A percentile compares a stretch with the other conserved stretches of the same genome.
Conservation (phyloP, 1,140 invertebrate species). For the Pogonomyrmex californicus region DNA sequence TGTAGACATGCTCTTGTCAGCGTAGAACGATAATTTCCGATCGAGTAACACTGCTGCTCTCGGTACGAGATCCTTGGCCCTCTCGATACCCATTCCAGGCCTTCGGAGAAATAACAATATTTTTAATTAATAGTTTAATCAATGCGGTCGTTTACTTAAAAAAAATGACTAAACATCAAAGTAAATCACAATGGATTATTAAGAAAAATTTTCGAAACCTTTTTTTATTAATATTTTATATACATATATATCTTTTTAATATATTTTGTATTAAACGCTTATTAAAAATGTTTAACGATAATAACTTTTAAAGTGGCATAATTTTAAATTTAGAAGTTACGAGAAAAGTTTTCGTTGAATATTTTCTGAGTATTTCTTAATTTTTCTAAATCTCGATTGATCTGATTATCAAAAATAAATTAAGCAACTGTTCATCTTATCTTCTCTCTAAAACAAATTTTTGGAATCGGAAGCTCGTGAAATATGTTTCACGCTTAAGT, state of each 20-base stretch:
- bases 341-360: neutral
- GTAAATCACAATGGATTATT: neutral
- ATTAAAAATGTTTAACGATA: neutral
- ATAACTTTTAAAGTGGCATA: neutral
- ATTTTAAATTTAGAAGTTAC: constrained; percentile 10
- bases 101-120: constrained; percentile 48
- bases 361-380: neutral
- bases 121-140: constrained; percentile 36
- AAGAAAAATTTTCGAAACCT: neutral
- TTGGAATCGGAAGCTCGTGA: neutral
- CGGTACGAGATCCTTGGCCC: constrained; percentile 87
- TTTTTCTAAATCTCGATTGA: neutral
- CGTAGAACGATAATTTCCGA: constrained; percentile 87
- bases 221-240: neutral
- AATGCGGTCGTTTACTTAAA: neutral
- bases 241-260: neutral
- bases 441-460: neutral
- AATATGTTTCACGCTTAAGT: constrained; percentile 8
- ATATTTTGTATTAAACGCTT: neutral
- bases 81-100: constrained; percentile 86
- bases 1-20: constrained; percentile 87
- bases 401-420: too few relatives aligned
- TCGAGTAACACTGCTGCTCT: constrained; percentile 87
- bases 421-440: neutral
- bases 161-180: neutral